A percentile compares a stretch with the other conserved stretches of the same genome.
Conservation (phyloP, 2,113 vertebrate species). For the Lepidothrix coronata region DNA sequence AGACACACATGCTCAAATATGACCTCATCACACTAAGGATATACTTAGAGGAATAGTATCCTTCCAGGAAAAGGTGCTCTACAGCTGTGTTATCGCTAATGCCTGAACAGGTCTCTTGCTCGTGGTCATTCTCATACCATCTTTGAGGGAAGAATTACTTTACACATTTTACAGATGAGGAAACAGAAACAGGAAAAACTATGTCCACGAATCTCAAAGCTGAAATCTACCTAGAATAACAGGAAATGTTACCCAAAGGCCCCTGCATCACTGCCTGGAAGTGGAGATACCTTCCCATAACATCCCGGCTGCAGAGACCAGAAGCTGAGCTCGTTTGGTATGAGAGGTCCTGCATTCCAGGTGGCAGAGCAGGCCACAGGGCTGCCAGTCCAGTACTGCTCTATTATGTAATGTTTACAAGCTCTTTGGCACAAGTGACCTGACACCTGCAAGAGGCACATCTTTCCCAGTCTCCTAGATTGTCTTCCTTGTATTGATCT, state of each 20-base stretch:
- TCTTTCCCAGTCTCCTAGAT: not conserved
- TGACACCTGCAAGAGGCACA: not conserved
- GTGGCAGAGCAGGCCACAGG: not conserved
- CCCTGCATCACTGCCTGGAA: not conserved
- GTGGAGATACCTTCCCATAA: not conserved
- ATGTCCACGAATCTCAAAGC: not conserved
- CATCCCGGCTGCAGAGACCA: not conserved
- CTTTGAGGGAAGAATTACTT: not conserved
- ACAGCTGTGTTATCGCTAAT: not conserved
- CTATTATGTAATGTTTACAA: not conserved
- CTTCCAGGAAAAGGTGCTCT: not conserved
- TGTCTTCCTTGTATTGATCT: not conserved
- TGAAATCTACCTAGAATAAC: not conserved
- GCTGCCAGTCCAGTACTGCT: not conserved
- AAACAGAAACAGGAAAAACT: not conserved
- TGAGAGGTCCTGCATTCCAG: not conserved
- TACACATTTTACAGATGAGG: not conserved
- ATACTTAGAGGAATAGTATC: not conserved
- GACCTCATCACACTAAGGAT: not conserved
- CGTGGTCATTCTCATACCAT: not conserved
- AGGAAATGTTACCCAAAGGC: not conserved
- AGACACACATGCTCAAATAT: not conserved
- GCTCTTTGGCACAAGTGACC: not conserved
- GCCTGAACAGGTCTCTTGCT: not conserved
- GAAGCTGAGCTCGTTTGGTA: not conserved